Evolutionary conservation across 2,888 invertebrate genomes (phyloP), one percentile per base, ranked within the genome.

Genomic region (Eristalinus aeneus): DNA sequence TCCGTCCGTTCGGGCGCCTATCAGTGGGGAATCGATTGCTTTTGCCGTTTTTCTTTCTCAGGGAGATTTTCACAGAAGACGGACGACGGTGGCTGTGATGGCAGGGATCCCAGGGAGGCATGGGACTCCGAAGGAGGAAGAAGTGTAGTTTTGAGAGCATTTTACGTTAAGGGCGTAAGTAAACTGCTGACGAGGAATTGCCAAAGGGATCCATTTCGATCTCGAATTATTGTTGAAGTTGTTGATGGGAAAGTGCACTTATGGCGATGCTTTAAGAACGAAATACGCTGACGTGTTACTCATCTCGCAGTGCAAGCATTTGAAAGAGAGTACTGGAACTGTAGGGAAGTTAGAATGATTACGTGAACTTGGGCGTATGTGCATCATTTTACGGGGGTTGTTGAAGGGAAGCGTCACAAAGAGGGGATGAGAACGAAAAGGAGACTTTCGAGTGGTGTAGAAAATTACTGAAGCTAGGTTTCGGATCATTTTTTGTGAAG

Each of bases 21-120:
- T 85, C 64, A 58, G 56, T 10, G 31, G 46, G n/a, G 68, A 77
- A 73, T 76, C 72, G 85, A 81, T 73, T 53, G 58, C 64, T 46
- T 54, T 71, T 71, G 27, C 22, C 27, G 11, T 27, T n/a, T 46
- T 10, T 3, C 9, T 31, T 16, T 8, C 32, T n/a, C n/a, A n/a
- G n/a, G n/a, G n/a, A n/a, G 32, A 3, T 32, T 32, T 32, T 8
- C 3, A 39, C n/a, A n/a, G 46, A n/a, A n/a, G 6, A 46, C 5
- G 46, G 46, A 46, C 6, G n/a, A 5, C 27, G 34, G 23, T 22
- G 36, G 32, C 11, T 60, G 60, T 53, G 54, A 10, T 54, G 78
- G n/a, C n/a, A n/a, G n/a, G n/a, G n/a, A 16, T 20, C 31, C 46
- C 56, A 11, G n/a, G 54, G 58, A 39, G 69, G 68, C 67, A 36